Evolutionary conservation across 1,140 invertebrate genomes (phyloP), one percentile per base, ranked within the genome.

Genomic region (Thaumetopoea pityocampa): DNA sequence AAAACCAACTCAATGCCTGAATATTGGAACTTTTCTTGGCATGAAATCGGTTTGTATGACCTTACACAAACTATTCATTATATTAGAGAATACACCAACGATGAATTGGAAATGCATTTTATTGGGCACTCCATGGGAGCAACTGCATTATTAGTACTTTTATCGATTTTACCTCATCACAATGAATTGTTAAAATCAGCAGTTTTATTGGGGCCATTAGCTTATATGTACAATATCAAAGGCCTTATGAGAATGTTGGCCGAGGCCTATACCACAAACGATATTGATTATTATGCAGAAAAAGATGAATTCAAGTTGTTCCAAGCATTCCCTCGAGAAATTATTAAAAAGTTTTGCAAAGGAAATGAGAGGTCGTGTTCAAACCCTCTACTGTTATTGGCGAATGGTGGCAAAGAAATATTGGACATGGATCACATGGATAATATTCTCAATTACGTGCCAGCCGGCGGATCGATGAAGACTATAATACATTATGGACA

Each of bases 111-210:
- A 44, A 38, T 91, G 17, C 57, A 84, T 51, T 91, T 90, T 52
- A 65, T 91, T 18, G 90, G 89, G 0, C 87, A 91, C 43, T 86
- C 80, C 0, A 88, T 91, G 81, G 92, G 92, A 16, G 91, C 90
- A 0, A 87, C 89, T 5, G 81, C 87, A 6, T 87, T 90, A 48
- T 87, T 88, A 44, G 88, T 64, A 0, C 67, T 91, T 42, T 68
- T 87, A 36, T 88, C 88, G 5, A 67, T 77, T 12, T 72, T 73
- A 11, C 88, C 89, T 0, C 74, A 89, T 34, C 92, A 91, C 52
- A 89, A 90, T 45, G 45, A 85, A 12, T 88, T 89, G 68, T 85
- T 91, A 33, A 69, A 57, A 19, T 71, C 82, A 0, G 87, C 86
- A 69, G 74, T 89, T 40, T 87, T 89, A 1, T 53, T 93, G 32